Base-by-base conservation (phyloP, 1,140 invertebrate genomes). In the Hylaeus volcanicus region DNA sequence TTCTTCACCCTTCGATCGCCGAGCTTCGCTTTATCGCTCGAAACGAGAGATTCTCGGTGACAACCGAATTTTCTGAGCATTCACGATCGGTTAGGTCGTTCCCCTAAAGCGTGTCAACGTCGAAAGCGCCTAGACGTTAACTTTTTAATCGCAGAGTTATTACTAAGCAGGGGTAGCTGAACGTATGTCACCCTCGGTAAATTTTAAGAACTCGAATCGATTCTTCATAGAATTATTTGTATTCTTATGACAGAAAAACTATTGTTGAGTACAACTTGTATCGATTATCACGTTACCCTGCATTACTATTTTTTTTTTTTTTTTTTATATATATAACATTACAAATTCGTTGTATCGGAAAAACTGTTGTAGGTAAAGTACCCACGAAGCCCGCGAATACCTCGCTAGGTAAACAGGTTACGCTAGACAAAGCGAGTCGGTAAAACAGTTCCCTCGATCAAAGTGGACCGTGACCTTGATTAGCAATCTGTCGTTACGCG, bases 391-490 rank as follows among this genome's bases (percentile, higher is more conserved):
- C 45, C 5, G 55, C 63, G 68, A 83, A 86, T 78, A 48, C 74
- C 48, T 88, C 73, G 64, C 51, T 74, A 74, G 87, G 75, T 89
- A 88, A 79, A 84, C 58, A 45, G 12, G 58, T 66, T 63, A 56
- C 37, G 11, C 41, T 66, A 64, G 45, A 71, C 37, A 81, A 78
- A 37, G 55, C 81, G 78, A 41, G 83, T 81, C 86, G 88, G 81
- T 89, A 90, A 89, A 45, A 70, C 76, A 90, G 88, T 61, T 15
- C 0, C 8, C 51, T 2, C n/a, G 63, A 0, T 9, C 14, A 68
- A 73, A 74, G 45, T 65, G 74, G 43, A 58, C 63, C 78, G 77
- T 83, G 78, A 56, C 55, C 66, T 66, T 73, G 68, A 37, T 41
- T 1, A 8, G 58, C 64, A 73, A 79, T 73, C 63, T 14, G 11